Evolutionary conservation across 2,888 invertebrate species (phyloP).

Genomic region (Oscheius myriophilus): DNA sequence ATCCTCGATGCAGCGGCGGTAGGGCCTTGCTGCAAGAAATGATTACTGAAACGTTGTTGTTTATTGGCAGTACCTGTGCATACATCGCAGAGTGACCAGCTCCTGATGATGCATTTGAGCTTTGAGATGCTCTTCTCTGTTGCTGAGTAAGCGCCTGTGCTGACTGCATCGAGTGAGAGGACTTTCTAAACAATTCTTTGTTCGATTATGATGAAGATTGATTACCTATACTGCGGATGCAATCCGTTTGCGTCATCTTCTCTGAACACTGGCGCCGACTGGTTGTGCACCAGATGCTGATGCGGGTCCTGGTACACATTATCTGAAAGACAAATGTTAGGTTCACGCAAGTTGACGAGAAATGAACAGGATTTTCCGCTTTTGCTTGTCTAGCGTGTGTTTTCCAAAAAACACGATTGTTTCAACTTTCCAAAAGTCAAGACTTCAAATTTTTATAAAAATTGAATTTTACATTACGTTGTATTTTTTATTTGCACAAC

Average conservation of each 20-base stretch:
- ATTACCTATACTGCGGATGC: constrained; percentile 29
- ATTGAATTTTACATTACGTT: too few species aligned
- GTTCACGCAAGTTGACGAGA: too few species aligned
- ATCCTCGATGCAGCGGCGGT: neutral
- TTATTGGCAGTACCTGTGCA: neutral
- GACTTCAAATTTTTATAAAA: too few species aligned
- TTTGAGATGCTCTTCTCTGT: constrained; percentile 48
- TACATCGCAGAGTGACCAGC: constrained; percentile 21
- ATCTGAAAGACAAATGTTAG: constrained; percentile 32
- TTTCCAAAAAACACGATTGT: neutral
- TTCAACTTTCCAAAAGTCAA: too few species aligned
- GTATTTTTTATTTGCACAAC: too few species aligned
- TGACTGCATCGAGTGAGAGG: constrained; percentile 32
- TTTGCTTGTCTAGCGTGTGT: too few species aligned
- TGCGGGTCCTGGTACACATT: constrained; percentile 59
- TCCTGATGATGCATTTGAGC: constrained; percentile 35
- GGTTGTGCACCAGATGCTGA: constrained; percentile 45
- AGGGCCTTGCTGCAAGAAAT: too few species aligned
- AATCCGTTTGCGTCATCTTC: constrained; percentile 32
- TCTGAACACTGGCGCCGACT: constrained; percentile 50
- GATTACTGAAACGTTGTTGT: neutral
- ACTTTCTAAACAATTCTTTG: constrained; percentile 33
- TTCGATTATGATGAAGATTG: neutral
- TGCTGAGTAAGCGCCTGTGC: constrained; percentile 34
- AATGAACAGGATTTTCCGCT: too few species aligned